These are phyloP conservation scores for Ascaphus truei DNA, from an alignment of 2,113 vertebrate genomes.

Conservation along the genomic window DNA sequence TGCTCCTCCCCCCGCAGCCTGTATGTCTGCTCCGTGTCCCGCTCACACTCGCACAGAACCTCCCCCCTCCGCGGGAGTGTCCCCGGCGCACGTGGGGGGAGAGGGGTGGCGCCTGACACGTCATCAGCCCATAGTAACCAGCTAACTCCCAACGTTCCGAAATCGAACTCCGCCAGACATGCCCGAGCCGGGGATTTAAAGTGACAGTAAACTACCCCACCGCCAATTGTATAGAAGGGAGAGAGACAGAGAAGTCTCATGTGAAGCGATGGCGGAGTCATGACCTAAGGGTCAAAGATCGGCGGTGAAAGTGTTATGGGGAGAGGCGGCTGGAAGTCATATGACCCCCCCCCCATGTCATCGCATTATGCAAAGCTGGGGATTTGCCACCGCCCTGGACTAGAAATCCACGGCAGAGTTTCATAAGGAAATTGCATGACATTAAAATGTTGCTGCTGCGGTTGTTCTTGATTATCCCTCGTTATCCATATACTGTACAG, in stretches of 20 bases:
- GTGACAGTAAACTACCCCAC: not conserved
- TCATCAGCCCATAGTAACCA: conserved; percentile 57
- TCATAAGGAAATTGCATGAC: not conserved
- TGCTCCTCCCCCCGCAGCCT: not conserved
- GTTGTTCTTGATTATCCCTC: too few species aligned
- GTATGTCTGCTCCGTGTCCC: not conserved
- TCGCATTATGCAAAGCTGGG: conserved; percentile 31
- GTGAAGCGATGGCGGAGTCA: not conserved
- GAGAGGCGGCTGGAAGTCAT: conserved; percentile 14
- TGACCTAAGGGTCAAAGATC: not conserved
- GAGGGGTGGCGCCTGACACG: conserved; percentile 54
- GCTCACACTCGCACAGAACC: not conserved
- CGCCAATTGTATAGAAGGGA: too few species aligned
- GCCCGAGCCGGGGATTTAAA: not conserved
- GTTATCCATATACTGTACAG: too few species aligned
- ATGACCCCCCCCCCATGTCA: conserved; percentile 33
- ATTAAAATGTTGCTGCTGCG: too few species aligned
- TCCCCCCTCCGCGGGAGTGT: conserved; percentile 45
- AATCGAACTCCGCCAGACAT: not conserved
- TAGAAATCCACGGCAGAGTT: not conserved
- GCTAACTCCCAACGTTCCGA: conserved; percentile 5
- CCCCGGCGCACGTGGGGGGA: conserved; percentile 69
- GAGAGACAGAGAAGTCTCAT: too few species aligned
- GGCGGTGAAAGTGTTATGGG: not conserved
- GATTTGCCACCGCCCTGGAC: conserved; percentile 28